These are phyloP conservation scores for Neomorphus geoffroyi DNA, from an alignment of 2,797 vertebrate species.

Conservation along the genomic window DNA sequence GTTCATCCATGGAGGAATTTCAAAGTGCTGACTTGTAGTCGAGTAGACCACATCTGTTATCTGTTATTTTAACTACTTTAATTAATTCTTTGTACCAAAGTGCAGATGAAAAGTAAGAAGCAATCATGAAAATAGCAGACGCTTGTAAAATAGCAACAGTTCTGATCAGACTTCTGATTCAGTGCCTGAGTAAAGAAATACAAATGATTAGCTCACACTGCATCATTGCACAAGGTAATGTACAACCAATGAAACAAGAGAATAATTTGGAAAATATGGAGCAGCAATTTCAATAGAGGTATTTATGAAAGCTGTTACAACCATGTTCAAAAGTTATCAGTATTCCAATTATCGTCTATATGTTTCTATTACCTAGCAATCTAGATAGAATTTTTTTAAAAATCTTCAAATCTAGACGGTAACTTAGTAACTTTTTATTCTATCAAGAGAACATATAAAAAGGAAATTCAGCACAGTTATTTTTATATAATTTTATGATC, in stretches of 20 bases:
- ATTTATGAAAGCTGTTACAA: background rate
- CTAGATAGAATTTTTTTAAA: background rate
- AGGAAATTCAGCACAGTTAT: background rate
- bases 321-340: background rate
- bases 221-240: background rate
- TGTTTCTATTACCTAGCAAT: background rate
- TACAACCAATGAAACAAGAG: background rate
- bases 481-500: background rate
- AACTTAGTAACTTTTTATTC: background rate
- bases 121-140: conserved; percentile 18
- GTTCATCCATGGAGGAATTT: background rate
- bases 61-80: conserved; percentile 38
- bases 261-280: background rate
- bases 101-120: background rate
- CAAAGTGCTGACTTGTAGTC: background rate
- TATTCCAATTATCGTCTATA: background rate
- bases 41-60: background rate
- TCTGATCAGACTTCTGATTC: background rate
- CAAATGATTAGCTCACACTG: background rate
- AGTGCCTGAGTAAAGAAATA: background rate
- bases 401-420: background rate
- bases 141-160: background rate
- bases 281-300: background rate
- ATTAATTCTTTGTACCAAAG: conserved; percentile 24
- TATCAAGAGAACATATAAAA: background rate